Evolutionary conservation across 2,797 vertebrate genomes (phyloP).

Genomic region (Sus cebifrons): DNA sequence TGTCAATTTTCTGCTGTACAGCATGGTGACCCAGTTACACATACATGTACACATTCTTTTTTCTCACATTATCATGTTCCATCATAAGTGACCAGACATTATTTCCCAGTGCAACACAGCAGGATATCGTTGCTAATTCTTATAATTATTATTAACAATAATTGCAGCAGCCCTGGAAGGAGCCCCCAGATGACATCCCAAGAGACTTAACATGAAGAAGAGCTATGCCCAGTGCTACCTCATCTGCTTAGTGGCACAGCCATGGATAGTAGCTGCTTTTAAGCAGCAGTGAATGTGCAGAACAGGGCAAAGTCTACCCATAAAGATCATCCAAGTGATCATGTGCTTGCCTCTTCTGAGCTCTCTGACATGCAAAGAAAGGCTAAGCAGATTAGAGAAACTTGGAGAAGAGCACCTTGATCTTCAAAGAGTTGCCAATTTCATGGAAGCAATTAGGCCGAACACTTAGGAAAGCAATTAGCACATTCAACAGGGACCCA

Average conservation of each 20-base stretch:
- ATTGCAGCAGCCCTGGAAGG: neutral
- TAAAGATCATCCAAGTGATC: neutral
- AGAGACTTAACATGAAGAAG: neutral
- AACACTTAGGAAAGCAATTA: slow-evolving; percentile 4
- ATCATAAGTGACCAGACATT: no score
- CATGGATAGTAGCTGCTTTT: neutral
- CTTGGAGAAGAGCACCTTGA: neutral
- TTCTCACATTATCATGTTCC: no score
- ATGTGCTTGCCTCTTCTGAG: neutral
- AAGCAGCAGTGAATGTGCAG: neutral
- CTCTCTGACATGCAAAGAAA: neutral
- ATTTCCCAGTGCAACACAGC: no score
- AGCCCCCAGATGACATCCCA: neutral
- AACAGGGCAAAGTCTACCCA: neutral
- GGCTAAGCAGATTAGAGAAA: neutral
- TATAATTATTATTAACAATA: neutral
- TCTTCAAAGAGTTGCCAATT: neutral
- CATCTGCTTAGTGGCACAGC: neutral
- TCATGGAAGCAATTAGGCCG: neutral
- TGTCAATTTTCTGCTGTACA: no score
- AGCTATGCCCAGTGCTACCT: neutral
- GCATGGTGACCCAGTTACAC: no score
- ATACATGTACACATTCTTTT: no score
- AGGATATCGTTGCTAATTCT: no score
- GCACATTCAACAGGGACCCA: neutral